Evolutionary conservation across 2,888 invertebrate genomes (phyloP), one percentile per base, ranked within the genome.

Genomic region (Caenorhabditis afra): DNA sequence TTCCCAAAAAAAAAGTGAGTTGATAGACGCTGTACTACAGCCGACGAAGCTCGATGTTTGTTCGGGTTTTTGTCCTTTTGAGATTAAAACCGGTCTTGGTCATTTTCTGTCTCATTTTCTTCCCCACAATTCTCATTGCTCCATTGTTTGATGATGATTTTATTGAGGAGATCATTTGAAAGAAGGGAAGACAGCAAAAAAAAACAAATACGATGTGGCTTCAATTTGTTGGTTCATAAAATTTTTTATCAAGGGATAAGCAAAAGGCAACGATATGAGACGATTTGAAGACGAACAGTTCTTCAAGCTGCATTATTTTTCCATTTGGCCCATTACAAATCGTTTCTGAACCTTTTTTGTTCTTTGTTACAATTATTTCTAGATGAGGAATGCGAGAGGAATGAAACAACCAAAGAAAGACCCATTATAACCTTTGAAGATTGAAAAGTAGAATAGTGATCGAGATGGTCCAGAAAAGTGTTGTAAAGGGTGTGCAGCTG

Each of bases 381-480:
- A 7, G 7, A 29, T 29, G 7, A 5, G 29, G 29, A 29, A 29
- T 29, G 29, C 29, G 7, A 7, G 4, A 29, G 29, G 29, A 4
- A 47, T 5, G 10, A 20, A 47, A 16, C n/a, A 16, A 29, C 16
- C 20, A n/a, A 16, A 29, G 20, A 57, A 57, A 39, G 44, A 67
- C 67, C 67, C 58, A 58, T 58, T 23, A 8, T 11, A 50, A 44
- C 23, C 20, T 20, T 64, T 29, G 39, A 50, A 50, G 47, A 41
- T n/a, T 53, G 5, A 67, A 20, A 59, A 68, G 59, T 50, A 59
- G 22, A 12, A 44, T n/a, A 53, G 39, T n/a, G 12, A 47, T 22
- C 47, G 55, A 66, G 55, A 66, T 58, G 50, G 39, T 50, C 12
- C 22, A 23, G 7, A 50, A 58, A 66, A 55, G 20, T 44, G 44